Base-by-base conservation (phyloP, 2,113 vertebrate genomes). In the Cettia cetti region DNA sequence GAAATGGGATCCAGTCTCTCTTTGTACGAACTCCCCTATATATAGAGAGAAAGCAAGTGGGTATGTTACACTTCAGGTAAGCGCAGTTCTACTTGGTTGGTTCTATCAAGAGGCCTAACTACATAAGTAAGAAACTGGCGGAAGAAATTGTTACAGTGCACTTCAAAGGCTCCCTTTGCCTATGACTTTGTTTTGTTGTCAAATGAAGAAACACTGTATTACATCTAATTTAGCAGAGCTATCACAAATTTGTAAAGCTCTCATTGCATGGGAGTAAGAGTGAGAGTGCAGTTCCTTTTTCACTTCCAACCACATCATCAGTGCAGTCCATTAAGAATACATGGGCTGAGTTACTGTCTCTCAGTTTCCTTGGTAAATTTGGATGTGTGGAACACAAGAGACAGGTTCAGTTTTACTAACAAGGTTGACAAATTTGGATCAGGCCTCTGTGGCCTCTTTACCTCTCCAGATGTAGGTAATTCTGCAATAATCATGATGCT, bases 221-320 rank as follows among this genome's bases (percentile, higher is more conserved):
- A 86, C 92, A 96, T 89, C 56, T 61, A 83, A 66, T 94, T 89
- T 71, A 92, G 37, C 53, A 88, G 71, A 71, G n/a, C 66, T 91
- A 65, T 44, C 78, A 72, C n/a, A 1, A 4, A 17, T 86, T 66
- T 3, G 6, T 81, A 64, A 71, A 87, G 66, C 22, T 82, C 59
- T 82, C 24, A 8, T 26, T 71, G 39, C 60, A 37, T 9, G 33
- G 49, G 53, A 71, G 39, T 33, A 19, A 53, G 82, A 76, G 37
- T 33, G 39, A 65, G 40, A 89, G 19, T 6, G 0, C 24, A 45
- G 42, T 24, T 77, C 33, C 39, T 47, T 59, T 91, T 63, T 42
- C 28, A 45, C 30, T 93, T 77, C 44, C 61, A 70, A 45, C 15
- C 10, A 59, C 44, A 78, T 59, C 20, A 63, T 52, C 56, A 42